phyloP scores from a whole-genome alignment of 2,113 vertebrate genomes.

The Erpornis zantholeuca region DNA sequence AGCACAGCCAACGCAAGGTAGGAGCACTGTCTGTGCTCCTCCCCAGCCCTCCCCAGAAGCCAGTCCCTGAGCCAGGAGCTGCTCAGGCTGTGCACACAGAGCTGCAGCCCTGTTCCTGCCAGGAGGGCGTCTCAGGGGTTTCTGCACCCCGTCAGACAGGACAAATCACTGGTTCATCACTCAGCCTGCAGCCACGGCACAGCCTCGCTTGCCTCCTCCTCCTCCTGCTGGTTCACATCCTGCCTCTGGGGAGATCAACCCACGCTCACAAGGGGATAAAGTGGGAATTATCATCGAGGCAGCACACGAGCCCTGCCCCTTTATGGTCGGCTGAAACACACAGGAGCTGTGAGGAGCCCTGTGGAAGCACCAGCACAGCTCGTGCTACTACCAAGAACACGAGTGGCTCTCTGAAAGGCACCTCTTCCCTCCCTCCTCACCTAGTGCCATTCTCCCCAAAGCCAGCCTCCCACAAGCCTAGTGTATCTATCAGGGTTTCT shows the following conservation, averaged over 20 bases:
- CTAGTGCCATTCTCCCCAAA: neutral
- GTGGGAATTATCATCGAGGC: neutral
- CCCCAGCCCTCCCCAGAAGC: neutral
- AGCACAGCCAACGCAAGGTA: rapidly evolving
- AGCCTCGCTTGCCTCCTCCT: neutral
- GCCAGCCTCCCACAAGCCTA: neutral
- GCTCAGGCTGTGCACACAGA: neutral
- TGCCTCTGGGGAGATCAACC: neutral
- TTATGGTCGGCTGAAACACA: rapidly evolving
- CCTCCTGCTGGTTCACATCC: neutral
- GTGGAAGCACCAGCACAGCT: neutral
- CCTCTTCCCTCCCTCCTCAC: neutral
- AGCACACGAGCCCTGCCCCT: rapidly evolving
- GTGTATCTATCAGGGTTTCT: neutral
- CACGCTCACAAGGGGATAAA: neutral
- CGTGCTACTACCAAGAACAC: neutral
- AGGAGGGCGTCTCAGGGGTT: neutral
- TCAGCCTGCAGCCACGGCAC: neutral
- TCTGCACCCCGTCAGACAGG: neutral
- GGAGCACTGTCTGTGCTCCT: neutral
- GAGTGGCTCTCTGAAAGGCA: neutral
- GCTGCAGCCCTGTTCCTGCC: neutral
- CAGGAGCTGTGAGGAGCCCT: neutral
- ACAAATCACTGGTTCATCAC: neutral
- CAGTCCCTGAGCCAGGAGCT: neutral